These are phyloP conservation scores for Egretta garzetta DNA, from an alignment of 2,113 vertebrate species.

Conservation along the genomic window DNA sequence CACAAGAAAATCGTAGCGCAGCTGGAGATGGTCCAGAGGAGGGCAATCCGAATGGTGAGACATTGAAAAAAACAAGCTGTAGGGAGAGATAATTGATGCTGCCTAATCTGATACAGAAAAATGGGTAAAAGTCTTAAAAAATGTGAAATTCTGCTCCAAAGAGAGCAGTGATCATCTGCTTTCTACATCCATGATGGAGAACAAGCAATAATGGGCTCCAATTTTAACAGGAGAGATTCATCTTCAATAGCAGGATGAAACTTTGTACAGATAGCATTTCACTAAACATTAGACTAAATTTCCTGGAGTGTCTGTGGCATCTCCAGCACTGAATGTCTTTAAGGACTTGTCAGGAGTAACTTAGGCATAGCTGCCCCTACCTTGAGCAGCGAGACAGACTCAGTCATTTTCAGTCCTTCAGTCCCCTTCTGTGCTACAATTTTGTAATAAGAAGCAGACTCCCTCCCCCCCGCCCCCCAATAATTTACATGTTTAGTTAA, in stretches of 20 bases:
- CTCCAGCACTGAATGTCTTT: neutral
- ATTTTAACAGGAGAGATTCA: neutral
- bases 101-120: neutral
- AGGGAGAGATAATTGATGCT: neutral
- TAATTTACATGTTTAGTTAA: conserved; percentile 32
- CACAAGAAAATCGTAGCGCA: neutral
- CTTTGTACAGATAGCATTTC: neutral
- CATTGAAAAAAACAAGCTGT: neutral
- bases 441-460: neutral
- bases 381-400: neutral
- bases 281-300: neutral
- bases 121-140: neutral
- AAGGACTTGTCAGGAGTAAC: neutral
- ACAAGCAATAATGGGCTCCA: neutral
- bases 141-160: neutral
- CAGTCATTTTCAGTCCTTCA: neutral
- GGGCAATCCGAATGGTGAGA: neutral
- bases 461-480: neutral
- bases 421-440: neutral
- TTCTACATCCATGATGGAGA: neutral
- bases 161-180: neutral
- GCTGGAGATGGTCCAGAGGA: neutral
- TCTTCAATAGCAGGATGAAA: neutral
- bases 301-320: neutral
- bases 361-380: neutral